A percentile compares a stretch with the other conserved stretches of the same genome.
Conservation (phyloP, 2,113 vertebrate genomes). For the Progne subis region DNA sequence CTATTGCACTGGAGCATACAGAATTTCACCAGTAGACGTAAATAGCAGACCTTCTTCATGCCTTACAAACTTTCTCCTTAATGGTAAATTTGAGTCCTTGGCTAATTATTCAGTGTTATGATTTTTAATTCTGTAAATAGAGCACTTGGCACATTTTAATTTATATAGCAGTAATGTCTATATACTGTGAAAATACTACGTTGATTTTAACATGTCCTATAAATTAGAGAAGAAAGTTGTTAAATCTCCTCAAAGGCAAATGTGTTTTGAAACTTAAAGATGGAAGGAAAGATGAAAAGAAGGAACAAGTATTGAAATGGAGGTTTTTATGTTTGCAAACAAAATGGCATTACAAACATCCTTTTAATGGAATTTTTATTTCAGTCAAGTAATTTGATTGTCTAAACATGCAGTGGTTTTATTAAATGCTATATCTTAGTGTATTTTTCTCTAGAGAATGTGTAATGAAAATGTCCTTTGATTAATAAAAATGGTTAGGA, state of each 20-base stretch:
- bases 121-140: not conserved
- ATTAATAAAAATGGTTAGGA: not conserved
- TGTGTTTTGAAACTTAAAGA: not conserved
- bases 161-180: not conserved
- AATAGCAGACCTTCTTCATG: slow-evolving; percentile 99
- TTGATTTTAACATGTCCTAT: not conserved
- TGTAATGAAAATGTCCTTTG: not conserved
- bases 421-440: fast-evolving
- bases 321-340: not conserved
- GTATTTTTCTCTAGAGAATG: not conserved
- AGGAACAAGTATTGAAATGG: not conserved
- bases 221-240: not conserved
- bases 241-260: not conserved
- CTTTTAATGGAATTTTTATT: not conserved
- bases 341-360: not conserved
- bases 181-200: not conserved
- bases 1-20: slow-evolving; percentile 95
- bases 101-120: not conserved
- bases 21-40: slow-evolving; percentile 97
- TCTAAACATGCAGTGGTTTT: not conserved
- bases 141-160: not conserved
- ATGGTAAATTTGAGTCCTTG: slow-evolving; percentile 79
- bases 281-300: not conserved
- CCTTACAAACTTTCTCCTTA: slow-evolving; percentile 98
- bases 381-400: not conserved